Percentiles rank a stretch among this genome's conserved stretches.
Evolutionary conservation across 2,113 vertebrate species (phyloP).

Genomic region (Hemibagrus wyckioides): DNA sequence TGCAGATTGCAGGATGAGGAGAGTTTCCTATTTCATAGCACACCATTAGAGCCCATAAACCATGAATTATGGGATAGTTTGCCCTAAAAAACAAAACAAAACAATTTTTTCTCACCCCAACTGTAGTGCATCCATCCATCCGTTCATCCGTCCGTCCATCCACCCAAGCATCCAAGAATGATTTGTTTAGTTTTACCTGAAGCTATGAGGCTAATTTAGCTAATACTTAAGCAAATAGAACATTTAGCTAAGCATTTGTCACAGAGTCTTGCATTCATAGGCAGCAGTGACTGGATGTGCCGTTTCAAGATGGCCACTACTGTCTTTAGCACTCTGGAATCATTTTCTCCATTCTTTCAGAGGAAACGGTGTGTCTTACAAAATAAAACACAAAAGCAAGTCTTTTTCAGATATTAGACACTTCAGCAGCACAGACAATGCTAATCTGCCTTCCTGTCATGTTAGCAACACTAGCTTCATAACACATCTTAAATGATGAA

Average conservation of each 20-base stretch:
- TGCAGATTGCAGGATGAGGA: too few species aligned
- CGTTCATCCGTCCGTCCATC: background rate
- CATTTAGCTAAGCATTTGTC: too few species aligned
- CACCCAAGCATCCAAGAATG: background rate
- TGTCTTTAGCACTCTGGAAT: background rate
- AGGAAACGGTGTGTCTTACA: background rate
- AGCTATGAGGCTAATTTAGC: background rate
- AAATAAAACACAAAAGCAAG: background rate
- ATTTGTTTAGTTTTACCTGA: background rate
- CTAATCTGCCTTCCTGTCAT: conserved; percentile 2
- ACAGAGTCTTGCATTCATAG: background rate
- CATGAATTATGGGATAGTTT: background rate
- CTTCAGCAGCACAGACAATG: background rate
- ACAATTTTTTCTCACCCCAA: background rate
- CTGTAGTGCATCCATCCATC: background rate
- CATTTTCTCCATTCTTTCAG: background rate
- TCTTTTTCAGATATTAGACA: background rate
- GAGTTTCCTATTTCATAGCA: background rate
- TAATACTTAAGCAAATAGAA: too few species aligned
- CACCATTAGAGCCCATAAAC: background rate
- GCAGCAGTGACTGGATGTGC: background rate
- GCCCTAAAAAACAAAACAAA: background rate
- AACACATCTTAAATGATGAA: background rate
- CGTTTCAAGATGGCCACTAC: background rate
- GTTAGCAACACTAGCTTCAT: background rate